A percentile compares a stretch with the other conserved stretches of the same genome.
phyloP scores from a whole-genome alignment of 2,113 vertebrate species.

The Conger conger region DNA sequence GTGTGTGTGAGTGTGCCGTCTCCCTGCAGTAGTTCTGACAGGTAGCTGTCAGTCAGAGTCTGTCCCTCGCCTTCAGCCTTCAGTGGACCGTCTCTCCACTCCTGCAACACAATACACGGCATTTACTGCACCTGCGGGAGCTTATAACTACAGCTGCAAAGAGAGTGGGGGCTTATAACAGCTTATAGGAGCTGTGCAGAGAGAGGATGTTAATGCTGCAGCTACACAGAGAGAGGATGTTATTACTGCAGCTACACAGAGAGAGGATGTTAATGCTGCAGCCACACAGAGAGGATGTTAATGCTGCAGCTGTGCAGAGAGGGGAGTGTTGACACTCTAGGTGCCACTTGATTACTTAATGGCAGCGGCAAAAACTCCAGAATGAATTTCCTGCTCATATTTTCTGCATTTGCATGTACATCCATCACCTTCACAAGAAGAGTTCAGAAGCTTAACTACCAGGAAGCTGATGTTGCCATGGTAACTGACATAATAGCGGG shows the following conservation, averaged over 20 bases:
- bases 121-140: background rate
- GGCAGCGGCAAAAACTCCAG: background rate
- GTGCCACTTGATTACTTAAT: background rate
- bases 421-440: background rate
- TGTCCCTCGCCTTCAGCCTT: slow-evolving; percentile 32
- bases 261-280: background rate
- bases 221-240: background rate
- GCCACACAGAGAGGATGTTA: background rate
- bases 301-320: background rate
- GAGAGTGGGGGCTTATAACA: background rate
- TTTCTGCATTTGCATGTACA: background rate
- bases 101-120: slow-evolving; percentile 43
- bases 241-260: background rate
- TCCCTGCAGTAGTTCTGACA: slow-evolving; percentile 49
- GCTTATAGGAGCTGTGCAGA: background rate
- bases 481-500: background rate
- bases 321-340: background rate
- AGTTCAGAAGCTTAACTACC: background rate
- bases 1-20: slow-evolving; percentile 23
- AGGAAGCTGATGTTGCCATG: background rate
- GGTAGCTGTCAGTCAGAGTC: slow-evolving; percentile 25
- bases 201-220: background rate
- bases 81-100: slow-evolving; percentile 33
- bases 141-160: background rate
- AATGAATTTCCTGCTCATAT: background rate